phyloP scores from a whole-genome alignment of 2,888 invertebrate genomes.

The Dendrolimus pini region DNA sequence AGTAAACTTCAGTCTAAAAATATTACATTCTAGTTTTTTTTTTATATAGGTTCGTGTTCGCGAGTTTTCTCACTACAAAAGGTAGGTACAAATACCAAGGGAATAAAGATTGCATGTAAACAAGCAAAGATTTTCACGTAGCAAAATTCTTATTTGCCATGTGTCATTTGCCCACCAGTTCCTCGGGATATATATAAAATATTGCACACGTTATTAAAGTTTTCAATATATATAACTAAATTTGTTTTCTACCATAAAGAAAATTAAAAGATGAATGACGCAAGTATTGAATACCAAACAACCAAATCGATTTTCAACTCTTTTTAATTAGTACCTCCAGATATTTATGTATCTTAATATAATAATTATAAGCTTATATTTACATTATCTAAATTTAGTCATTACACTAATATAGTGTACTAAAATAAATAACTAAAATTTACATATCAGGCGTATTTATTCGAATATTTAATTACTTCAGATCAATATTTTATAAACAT shows the following conservation, averaged over 20 bases:
- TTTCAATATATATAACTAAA: too few species aligned
- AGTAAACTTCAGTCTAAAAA: too few species aligned
- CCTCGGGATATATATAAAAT: too few species aligned
- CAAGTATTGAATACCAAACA: conserved; percentile 8
- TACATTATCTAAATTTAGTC: conserved; percentile 38
- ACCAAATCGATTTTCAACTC: conserved; percentile 1
- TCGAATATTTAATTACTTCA: conserved; percentile 1
- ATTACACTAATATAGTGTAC: conserved; percentile 75
- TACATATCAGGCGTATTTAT: neutral
- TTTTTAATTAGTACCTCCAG: conserved; percentile 46
- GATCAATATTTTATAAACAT: conserved; percentile 4
- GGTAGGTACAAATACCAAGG: too few species aligned
- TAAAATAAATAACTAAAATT: conserved; percentile 41
- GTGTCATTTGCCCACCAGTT: too few species aligned
- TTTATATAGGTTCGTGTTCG: too few species aligned
- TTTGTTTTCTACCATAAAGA: conserved; percentile 1
- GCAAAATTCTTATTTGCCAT: too few species aligned
- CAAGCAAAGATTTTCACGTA: too few species aligned
- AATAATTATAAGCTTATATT: conserved; percentile 40
- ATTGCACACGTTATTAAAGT: too few species aligned
- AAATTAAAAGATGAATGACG: conserved; percentile 11
- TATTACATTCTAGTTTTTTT: too few species aligned
- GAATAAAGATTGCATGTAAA: too few species aligned
- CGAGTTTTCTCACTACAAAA: too few species aligned
- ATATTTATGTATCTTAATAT: conserved; percentile 49